Percentiles rank a stretch among this genome's conserved stretches.
Evolutionary conservation across 35 echinoderm and acorn worm genomes (phyloP).

Genomic region (Stichopus chloronotus): DNA sequence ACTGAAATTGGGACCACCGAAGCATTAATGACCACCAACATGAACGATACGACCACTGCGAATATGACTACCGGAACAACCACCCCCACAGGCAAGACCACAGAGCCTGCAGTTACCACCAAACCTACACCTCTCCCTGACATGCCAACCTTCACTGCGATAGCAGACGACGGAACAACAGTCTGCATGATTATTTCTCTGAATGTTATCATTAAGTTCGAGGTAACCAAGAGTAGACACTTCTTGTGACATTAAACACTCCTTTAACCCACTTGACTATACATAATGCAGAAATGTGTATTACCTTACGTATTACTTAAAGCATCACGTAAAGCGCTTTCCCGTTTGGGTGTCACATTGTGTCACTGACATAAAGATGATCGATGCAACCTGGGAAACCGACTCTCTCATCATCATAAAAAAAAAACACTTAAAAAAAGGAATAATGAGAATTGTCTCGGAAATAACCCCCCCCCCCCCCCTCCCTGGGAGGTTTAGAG

Average conservation of each 20-base stretch:
- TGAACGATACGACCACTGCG: neutral
- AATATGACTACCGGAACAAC: neutral
- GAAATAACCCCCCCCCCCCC: too few relatives aligned
- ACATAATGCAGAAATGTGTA: too few relatives aligned
- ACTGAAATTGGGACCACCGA: neutral
- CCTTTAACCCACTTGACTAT: too few relatives aligned
- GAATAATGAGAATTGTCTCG: too few relatives aligned
- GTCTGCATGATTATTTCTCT: constrained; percentile 23
- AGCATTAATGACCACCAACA: neutral
- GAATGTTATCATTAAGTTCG: neutral
- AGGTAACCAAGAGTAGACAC: neutral
- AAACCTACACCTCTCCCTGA: neutral
- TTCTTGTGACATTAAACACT: neutral
- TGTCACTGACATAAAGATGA: too few relatives aligned
- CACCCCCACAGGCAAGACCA: neutral
- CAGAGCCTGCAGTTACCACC: neutral
- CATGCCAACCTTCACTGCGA: neutral
- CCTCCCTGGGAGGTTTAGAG: too few relatives aligned
- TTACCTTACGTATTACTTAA: too few relatives aligned
- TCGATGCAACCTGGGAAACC: too few relatives aligned
- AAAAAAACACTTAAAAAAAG: too few relatives aligned
- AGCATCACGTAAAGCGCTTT: too few relatives aligned
- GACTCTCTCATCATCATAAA: too few relatives aligned
- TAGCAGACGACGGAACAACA: neutral
- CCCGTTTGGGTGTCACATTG: too few relatives aligned